Evolutionary conservation across 2,888 invertebrate species (phyloP).

Genomic region (Drosophila merina): DNA sequence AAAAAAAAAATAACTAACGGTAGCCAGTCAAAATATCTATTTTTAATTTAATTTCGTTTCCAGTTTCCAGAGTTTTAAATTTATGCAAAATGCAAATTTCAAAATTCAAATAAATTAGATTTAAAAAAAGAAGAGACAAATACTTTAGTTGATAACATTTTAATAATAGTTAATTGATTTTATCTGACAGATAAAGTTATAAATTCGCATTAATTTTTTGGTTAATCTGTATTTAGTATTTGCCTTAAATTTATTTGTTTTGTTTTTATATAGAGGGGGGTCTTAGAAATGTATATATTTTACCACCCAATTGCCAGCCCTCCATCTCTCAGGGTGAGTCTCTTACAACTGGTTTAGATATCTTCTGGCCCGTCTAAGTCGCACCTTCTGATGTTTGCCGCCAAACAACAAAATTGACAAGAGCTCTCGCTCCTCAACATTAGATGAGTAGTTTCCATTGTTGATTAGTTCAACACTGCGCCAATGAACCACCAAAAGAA

Average conservation of each 20-base stretch:
- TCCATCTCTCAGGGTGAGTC: constrained; percentile 17
- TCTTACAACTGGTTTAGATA: constrained; percentile 41
- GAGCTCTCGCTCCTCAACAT: constrained; percentile 53
- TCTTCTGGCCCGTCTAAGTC: constrained; percentile 38
- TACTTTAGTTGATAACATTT: constrained; percentile 28
- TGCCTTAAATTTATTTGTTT: background rate
- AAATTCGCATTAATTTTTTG: constrained; percentile 20
- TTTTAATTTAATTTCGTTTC: constrained; percentile 16
- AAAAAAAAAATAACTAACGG: constrained; percentile 19
- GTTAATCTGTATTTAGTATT: constrained; percentile 8
- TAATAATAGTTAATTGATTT: constrained; percentile 34
- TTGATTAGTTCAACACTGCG: constrained; percentile 49
- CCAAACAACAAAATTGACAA: constrained; percentile 71
- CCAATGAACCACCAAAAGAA: constrained; percentile 34
- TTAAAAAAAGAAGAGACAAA: constrained; percentile 33
- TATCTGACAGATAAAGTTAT: constrained; percentile 26
- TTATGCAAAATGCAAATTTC: background rate
- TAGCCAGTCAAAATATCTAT: constrained; percentile 23
- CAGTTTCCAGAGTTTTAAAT: background rate
- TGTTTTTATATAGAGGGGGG: no score
- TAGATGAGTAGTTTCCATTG: constrained; percentile 44
- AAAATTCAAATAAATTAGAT: constrained; percentile 31
- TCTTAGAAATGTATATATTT: background rate
- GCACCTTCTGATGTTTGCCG: constrained; percentile 67
- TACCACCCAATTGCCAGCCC: constrained; percentile 18